Evolutionary conservation across 2,113 vertebrate genomes (phyloP), one percentile per base, ranked within the genome.

Genomic region (Maccullochella peelii): DNA sequence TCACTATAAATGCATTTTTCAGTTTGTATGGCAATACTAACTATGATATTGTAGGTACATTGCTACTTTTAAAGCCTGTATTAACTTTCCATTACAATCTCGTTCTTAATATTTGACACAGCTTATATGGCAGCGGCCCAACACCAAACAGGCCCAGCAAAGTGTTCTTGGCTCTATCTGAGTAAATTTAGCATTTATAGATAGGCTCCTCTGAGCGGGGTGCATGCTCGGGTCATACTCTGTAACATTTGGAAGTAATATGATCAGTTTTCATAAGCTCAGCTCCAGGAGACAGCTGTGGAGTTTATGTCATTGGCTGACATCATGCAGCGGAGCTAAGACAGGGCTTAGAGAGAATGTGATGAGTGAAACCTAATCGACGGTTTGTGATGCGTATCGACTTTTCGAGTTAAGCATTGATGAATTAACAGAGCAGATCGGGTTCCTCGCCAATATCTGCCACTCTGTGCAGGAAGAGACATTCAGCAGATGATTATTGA

Each of bases 271-370:
- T 92, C 87, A 92, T 92, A 93, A 91, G 90, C 86, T 68, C 79
- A 14, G 88, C 85, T 92, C 80, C 89, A 90, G 86, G 75, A 89
- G 92, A 94, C 95, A 95, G 94, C 94, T 95, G 94, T 90, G 87
- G 86, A 89, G 82, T 91, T 91, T 92, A 91, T 91, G 93, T 95
- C 94, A 93, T 33, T 73, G 86, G 57, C 84, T 94, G 93, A 95
- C 93, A 92, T 94, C 92, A 93, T 86, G 85, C 85, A 77, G 81
- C n/a, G 36, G 49, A 50, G 88, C 75, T 91, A 91, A 94, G 87
- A 88, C 79, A 1, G 83, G 87, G 89, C 88, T 94, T 93, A 91
- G 73, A 86, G 86, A 61, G 82, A 91, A 83, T 89, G 91, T 90
- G 88, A 93, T 86, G 89, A 91, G 79, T 83, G 91, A 92, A 94